Evolutionary conservation across 2,113 vertebrate genomes (phyloP).

Genomic region (Tetrax tetrax): DNA sequence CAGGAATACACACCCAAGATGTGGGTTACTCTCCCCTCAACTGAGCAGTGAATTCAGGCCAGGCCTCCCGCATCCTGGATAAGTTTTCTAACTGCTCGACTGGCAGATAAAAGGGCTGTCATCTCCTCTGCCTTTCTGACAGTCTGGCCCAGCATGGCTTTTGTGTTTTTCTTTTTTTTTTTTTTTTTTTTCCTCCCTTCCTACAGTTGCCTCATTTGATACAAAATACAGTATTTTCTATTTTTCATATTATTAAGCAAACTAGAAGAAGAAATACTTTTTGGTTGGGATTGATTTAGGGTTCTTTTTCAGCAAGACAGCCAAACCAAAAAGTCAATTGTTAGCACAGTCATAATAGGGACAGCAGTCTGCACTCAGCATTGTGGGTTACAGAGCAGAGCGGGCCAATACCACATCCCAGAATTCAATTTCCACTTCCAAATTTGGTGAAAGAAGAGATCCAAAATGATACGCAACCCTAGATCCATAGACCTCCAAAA

Average conservation of each 20-base stretch:
- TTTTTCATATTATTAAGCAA: background rate
- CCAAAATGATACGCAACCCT: background rate
- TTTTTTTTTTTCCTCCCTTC: background rate
- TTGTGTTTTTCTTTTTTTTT: background rate
- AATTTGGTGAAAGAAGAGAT: constrained; percentile 14
- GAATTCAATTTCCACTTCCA: constrained; percentile 25
- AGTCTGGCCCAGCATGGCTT: background rate
- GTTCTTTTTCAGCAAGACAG: background rate
- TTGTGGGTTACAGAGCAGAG: background rate
- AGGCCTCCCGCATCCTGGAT: background rate
- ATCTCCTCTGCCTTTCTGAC: constrained; percentile 52
- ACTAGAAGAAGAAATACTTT: background rate
- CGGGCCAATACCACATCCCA: constrained; percentile 48
- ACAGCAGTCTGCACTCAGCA: constrained; percentile 32
- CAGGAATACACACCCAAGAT: background rate
- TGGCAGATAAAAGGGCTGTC: constrained; percentile 43
- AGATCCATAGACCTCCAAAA: background rate
- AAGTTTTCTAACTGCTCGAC: constrained; percentile 13
- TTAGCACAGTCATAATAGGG: constrained; percentile 48
- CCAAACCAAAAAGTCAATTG: constrained; percentile 68
- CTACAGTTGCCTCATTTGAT: background rate
- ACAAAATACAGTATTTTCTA: background rate
- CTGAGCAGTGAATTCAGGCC: background rate
- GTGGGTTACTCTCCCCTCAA: background rate
- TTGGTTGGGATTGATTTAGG: background rate